These are phyloP conservation scores for Drosophila suboccidentalis DNA, from an alignment of 2,888 invertebrate genomes.

Conservation along the genomic window DNA sequence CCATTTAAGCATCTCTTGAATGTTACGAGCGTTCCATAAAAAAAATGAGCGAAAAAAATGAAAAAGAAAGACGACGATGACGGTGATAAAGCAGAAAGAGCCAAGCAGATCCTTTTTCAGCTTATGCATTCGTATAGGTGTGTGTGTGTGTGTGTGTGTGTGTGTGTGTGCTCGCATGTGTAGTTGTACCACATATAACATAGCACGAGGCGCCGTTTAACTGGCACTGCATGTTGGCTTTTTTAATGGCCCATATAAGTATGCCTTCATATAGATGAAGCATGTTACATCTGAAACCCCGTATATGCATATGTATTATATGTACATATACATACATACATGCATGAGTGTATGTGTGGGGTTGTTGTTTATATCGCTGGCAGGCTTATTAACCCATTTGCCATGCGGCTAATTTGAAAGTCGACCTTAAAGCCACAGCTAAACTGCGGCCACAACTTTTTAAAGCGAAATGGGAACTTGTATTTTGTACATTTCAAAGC, in stretches of 20 bases:
- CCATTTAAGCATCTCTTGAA: conserved; percentile 75
- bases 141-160: neutral
- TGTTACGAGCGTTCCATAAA: conserved; percentile 75
- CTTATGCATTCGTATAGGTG: conserved; percentile 26
- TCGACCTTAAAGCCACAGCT: conserved; percentile 29
- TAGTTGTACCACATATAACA: conserved; percentile 22
- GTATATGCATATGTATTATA: neutral
- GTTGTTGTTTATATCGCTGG: conserved; percentile 30
- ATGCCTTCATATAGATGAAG: conserved; percentile 19
- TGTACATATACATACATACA: neutral
- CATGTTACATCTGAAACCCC: conserved; percentile 3
- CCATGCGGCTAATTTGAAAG: conserved; percentile 55
- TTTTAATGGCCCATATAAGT: conserved; percentile 64
- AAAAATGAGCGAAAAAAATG: conserved; percentile 37
- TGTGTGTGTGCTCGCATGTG: conserved; percentile 5
- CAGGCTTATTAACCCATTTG: conserved; percentile 64
- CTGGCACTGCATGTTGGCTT: conserved; percentile 69
- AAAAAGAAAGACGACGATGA: neutral
- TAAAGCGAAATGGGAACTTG: neutral
- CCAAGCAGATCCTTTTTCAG: conserved; percentile 39
- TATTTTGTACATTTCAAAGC: neutral
- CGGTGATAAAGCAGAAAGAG: conserved; percentile 52
- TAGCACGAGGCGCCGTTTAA: conserved; percentile 68
- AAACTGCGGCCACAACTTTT: conserved; percentile 19
- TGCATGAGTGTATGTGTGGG: neutral